A percentile compares a stretch with the other conserved stretches of the same genome.
These are phyloP conservation scores for Picathartes gymnocephalus DNA, from an alignment of 2,113 vertebrate species.

Conservation along the genomic window DNA sequence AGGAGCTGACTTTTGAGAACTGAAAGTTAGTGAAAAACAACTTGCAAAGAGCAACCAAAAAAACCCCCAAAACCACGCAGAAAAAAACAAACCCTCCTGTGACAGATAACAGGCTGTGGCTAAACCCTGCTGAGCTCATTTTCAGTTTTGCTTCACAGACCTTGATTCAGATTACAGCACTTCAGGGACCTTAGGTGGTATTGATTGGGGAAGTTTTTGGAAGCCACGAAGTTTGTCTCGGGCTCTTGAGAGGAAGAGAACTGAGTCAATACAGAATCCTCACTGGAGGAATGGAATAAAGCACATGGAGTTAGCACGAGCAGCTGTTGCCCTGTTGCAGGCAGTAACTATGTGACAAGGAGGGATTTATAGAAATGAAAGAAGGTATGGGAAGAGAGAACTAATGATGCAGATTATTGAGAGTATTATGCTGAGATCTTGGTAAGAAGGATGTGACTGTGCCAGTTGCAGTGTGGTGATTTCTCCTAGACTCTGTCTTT, in stretches of 20 bases:
- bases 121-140: slow-evolving; percentile 53
- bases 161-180: slow-evolving; percentile 54
- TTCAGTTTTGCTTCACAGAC: slow-evolving; percentile 59
- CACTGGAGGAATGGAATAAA: background rate
- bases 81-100: background rate
- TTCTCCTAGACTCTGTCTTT: background rate
- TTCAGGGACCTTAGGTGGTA: slow-evolving; percentile 14
- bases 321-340: background rate
- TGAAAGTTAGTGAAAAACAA: background rate
- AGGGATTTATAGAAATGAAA: background rate
- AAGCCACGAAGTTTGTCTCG: background rate
- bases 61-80: background rate
- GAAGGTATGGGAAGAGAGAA: background rate
- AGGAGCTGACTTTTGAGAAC: background rate
- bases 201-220: slow-evolving; percentile 43
- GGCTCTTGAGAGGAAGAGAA: background rate
- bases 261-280: background rate
- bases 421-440: background rate
- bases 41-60: background rate
- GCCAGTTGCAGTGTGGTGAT: background rate
- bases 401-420: background rate
- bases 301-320: background rate
- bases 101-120: slow-evolving; percentile 36
- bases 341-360: background rate
- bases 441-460: background rate